Evolutionary conservation across 2,113 vertebrate genomes (phyloP).

Genomic region (Burhinus bistriatus): DNA sequence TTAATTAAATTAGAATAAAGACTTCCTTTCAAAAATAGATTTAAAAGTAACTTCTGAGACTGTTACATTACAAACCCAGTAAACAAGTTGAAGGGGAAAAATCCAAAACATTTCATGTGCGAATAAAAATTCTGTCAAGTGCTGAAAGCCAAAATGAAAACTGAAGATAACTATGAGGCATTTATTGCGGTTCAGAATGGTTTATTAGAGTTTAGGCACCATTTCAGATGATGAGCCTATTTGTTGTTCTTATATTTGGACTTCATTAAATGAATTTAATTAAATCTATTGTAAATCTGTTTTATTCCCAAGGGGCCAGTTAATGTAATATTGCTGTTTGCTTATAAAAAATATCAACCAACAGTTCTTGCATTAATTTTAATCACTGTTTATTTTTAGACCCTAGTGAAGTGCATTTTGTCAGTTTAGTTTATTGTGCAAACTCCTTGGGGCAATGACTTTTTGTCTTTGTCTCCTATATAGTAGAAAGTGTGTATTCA

Average conservation of each 20-base stretch:
- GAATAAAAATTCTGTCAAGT: neutral
- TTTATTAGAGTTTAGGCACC: neutral
- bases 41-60: neutral
- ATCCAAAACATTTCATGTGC: neutral
- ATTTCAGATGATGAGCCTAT: neutral
- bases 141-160: neutral
- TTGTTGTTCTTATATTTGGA: constrained; percentile 32
- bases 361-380: constrained; percentile 41
- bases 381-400: constrained; percentile 47
- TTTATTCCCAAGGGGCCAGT: constrained; percentile 23
- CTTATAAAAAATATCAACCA: constrained; percentile 22
- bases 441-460: neutral
- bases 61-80: neutral
- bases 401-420: neutral
- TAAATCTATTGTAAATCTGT: constrained; percentile 58
- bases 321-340: constrained; percentile 60
- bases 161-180: neutral
- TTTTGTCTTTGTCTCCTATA: neutral
- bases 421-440: neutral
- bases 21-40: neutral
- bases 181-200: neutral
- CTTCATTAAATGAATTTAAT: constrained; percentile 64
- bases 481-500: neutral
- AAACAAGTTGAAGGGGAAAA: neutral
- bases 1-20: neutral